A percentile compares a stretch with the other conserved stretches of the same genome.
Conservation (phyloP, 2,113 vertebrate species). For the Castor canadensis region DNA sequence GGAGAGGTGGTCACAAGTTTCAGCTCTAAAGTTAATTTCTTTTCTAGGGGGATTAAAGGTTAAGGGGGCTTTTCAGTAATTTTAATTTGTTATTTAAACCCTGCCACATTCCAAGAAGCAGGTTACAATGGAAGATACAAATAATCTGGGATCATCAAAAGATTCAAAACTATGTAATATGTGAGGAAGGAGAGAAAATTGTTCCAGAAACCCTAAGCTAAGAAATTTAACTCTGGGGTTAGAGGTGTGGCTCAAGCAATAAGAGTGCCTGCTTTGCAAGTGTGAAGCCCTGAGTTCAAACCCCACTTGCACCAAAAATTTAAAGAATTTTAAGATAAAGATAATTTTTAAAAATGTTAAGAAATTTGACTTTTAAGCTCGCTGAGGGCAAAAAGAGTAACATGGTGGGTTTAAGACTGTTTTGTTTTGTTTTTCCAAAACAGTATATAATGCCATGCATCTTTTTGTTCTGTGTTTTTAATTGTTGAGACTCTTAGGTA, state of each 20-base stretch:
- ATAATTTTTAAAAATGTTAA: no score
- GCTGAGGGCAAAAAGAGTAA: neutral
- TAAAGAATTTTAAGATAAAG: no score
- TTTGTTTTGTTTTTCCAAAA: neutral
- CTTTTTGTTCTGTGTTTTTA: slow-evolving; percentile 42
- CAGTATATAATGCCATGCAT: neutral
- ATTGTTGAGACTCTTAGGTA: neutral
- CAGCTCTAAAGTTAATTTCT: slow-evolving; percentile 50
- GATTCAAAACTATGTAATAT: neutral
- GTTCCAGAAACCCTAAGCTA: neutral
- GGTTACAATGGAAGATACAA: slow-evolving; percentile 45
- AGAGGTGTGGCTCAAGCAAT: no score
- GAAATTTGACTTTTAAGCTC: no score
- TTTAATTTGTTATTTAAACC: slow-evolving; percentile 55
- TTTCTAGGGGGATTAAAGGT: slow-evolving; percentile 27
- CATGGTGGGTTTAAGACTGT: neutral
- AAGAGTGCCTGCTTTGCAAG: no score
- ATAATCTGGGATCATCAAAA: slow-evolving; percentile 26
- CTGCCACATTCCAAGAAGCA: slow-evolving; percentile 53
- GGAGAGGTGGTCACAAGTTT: slow-evolving; percentile 55
- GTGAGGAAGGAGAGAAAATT: neutral
- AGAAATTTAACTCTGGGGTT: neutral
- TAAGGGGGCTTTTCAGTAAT: neutral
- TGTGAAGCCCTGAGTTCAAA: no score
- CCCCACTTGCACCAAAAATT: no score